Evolutionary conservation across 2,888 invertebrate species (phyloP), one percentile per base, ranked within the genome.

Genomic region (Kryphioiulus occultus): DNA sequence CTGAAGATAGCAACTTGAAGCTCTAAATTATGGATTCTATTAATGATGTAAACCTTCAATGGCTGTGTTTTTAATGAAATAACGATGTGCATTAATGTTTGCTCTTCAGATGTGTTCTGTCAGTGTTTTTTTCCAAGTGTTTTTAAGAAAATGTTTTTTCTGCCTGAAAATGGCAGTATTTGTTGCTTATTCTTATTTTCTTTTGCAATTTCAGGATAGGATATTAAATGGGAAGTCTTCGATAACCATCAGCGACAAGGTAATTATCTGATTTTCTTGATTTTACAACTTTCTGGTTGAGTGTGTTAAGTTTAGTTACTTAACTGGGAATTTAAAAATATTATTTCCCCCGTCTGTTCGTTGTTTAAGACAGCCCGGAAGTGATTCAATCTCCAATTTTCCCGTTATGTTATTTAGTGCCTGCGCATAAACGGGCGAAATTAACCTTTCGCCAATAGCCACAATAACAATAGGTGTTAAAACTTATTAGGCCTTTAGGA

Each of bases 141-240:
- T n/a, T n/a, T n/a, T n/a, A n/a, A n/a, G 39, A 3, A 39, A 39
- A 5, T 39, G 39, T 5, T 39, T 39, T 39, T 39, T 5, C 39
- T 39, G n/a, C n/a, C 9, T 3, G 39, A 3, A 39, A 39, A 39
- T 39, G 15, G 3, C 15, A 17, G 4, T 19, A 47, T 17, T 47
- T 47, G 47, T 4, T n/a, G n/a, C 7, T 59, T n/a, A 59, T 7
- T 10, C 15, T 47, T 12, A 15, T 47, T 47, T 2, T 10, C n/a
- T 59, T 59, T n/a, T n/a, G 19, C n/a, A 59, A 59, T 59, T 59
- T 19, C 53, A 59, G 53, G n/a, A 59, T 59, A n/a, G n/a, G 17
- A n/a, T 59, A n/a, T 59, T n/a, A 59, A 59, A 59, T 59, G 53
- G 53, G 53, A 59, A n/a, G n/a, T 59, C 53, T n/a, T n/a, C 53